A percentile compares a stretch with the other conserved stretches of the same genome.
Conservation (phyloP, 2,888 invertebrate species). For the Drosophila cognata region DNA sequence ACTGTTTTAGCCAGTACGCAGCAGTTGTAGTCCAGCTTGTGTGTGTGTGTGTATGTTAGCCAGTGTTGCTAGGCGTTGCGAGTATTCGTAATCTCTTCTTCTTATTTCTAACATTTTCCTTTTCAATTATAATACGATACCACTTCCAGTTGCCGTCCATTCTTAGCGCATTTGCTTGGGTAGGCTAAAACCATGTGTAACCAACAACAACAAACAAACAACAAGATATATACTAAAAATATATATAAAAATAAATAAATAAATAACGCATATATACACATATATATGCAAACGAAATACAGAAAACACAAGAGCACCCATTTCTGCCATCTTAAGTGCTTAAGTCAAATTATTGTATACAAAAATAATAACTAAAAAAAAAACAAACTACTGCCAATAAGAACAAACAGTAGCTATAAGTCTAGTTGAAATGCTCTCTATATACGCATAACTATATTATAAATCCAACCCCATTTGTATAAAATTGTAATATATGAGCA, state of each 20-base stretch:
- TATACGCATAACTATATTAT: slow-evolving; percentile 39
- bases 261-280: slow-evolving; percentile 8
- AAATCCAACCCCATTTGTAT: slow-evolving; percentile 25
- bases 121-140: slow-evolving; percentile 41
- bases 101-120: slow-evolving; percentile 33
- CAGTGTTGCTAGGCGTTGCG: slow-evolving; percentile 40
- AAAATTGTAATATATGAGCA: slow-evolving; percentile 64
- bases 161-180: slow-evolving; percentile 79
- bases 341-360: slow-evolving; percentile 27
- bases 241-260: slow-evolving; percentile 26
- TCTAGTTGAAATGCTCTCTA: slow-evolving; percentile 49
- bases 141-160: slow-evolving; percentile 51
- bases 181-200: slow-evolving; percentile 63
- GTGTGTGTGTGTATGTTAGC: slow-evolving; percentile 30
- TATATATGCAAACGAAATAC: slow-evolving; percentile 30
- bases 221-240: slow-evolving; percentile 26
- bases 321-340: slow-evolving; percentile 63
- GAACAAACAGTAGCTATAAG: slow-evolving; percentile 85
- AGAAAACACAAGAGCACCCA: slow-evolving; percentile 78
- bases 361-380: slow-evolving; percentile 7
- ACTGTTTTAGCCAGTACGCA: slow-evolving; percentile 64
- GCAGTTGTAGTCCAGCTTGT: slow-evolving; percentile 68
- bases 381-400: slow-evolving; percentile 83
- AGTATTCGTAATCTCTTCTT: slow-evolving; percentile 29
- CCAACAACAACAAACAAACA: slow-evolving; percentile 36